phyloP scores from a whole-genome alignment of 2,797 vertebrate genomes.

The Rhinichthys osculus region DNA sequence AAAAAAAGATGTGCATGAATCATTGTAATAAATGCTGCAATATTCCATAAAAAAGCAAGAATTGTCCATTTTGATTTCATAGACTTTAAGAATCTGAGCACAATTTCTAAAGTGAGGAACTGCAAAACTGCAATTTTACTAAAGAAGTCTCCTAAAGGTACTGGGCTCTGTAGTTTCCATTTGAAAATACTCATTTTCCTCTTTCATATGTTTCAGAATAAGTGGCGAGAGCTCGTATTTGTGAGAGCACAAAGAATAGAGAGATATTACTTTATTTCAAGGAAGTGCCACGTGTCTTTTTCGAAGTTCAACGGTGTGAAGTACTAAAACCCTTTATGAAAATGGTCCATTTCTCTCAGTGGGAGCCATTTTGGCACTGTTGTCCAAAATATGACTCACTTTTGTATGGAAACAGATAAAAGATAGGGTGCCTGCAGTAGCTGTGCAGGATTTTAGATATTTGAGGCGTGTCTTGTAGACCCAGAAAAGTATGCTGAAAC shows the following conservation, averaged over 20 bases:
- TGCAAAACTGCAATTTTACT: no score
- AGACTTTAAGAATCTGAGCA: neutral
- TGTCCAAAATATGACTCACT: constrained; percentile 30
- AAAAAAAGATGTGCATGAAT: no score
- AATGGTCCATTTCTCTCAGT: constrained; percentile 12
- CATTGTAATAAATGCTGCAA: no score
- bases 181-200: constrained; percentile 13
- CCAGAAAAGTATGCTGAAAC: neutral
- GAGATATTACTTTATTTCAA: neutral
- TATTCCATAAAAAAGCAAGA: no score
- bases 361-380: constrained; percentile 9
- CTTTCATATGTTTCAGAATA: constrained; percentile 25
- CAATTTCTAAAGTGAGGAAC: neutral
- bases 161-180: neutral
- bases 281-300: neutral
- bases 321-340: constrained; percentile 27
- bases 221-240: neutral
- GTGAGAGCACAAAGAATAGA: neutral
- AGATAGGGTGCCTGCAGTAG: constrained; percentile 18
- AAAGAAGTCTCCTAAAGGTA: neutral
- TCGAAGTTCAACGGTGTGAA: constrained; percentile 6
- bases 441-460: constrained; percentile 25
- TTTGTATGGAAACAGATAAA: constrained; percentile 25
- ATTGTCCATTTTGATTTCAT: no score
- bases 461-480: neutral